Conservation (phyloP, 2,113 vertebrate species). For the Cyanoderma ruficeps region DNA sequence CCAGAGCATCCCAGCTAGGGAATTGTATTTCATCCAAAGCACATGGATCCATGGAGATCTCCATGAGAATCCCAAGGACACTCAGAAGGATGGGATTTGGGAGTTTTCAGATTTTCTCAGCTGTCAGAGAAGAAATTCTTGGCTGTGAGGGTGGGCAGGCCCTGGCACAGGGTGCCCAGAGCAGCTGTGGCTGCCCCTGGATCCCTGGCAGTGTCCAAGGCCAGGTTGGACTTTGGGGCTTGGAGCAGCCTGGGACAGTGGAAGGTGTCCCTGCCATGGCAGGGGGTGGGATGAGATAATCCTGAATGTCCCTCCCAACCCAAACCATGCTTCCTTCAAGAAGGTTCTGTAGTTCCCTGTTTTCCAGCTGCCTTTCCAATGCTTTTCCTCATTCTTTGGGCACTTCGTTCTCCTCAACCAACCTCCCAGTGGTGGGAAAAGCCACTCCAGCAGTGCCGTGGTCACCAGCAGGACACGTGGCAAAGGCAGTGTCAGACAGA, state of each 20-base stretch:
- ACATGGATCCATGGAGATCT: background rate
- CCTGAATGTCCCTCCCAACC: background rate
- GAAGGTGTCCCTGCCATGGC: background rate
- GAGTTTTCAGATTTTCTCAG: background rate
- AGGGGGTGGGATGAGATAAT: background rate
- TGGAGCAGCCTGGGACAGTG: background rate
- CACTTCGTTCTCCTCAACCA: background rate
- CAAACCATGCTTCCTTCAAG: background rate
- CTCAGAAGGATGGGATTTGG: background rate
- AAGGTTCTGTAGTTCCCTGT: background rate
- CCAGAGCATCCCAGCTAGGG: background rate
- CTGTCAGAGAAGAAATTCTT: background rate
- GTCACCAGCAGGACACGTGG: fast-evolving
- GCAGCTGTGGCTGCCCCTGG: background rate
- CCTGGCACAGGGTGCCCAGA: background rate
- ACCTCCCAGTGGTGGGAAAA: background rate
- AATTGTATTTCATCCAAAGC: background rate
- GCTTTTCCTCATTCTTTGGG: fast-evolving
- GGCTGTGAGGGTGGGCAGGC: background rate
- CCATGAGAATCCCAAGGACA: fast-evolving
- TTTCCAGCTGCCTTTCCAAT: background rate
- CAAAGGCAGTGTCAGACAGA: fast-evolving
- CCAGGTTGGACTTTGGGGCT: background rate
- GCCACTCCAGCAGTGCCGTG: background rate
- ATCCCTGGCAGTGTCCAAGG: background rate